These are phyloP conservation scores for Dermochelys coriacea DNA, from an alignment of 2,797 vertebrate species.

Conservation along the genomic window DNA sequence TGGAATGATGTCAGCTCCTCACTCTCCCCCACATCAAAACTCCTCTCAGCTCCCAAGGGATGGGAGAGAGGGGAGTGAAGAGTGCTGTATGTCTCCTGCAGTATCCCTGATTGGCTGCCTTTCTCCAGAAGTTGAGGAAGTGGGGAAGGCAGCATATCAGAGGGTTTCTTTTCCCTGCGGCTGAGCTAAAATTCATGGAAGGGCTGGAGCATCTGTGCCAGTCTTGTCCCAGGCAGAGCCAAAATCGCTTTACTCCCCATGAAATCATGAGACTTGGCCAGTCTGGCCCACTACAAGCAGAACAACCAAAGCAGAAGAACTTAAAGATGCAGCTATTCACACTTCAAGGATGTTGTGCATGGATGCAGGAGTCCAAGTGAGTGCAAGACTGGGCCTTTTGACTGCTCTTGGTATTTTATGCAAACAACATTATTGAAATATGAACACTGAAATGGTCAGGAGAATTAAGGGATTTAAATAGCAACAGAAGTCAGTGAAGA, in stretches of 20 bases:
- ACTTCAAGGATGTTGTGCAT: background rate
- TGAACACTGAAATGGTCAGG: background rate
- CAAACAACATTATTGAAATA: background rate
- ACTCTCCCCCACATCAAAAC: background rate
- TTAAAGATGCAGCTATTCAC: background rate
- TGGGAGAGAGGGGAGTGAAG: background rate
- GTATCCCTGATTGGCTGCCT: background rate
- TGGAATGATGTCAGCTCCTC: background rate
- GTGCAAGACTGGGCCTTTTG: background rate
- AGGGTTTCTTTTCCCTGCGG: background rate
- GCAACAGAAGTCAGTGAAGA: conserved; percentile 11
- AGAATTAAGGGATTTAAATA: background rate
- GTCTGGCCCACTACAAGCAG: background rate
- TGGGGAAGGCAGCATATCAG: background rate
- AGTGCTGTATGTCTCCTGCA: background rate
- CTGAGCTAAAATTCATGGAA: background rate
- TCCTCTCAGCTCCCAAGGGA: background rate
- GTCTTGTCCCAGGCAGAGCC: background rate
- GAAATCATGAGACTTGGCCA: background rate
- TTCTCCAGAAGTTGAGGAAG: no score
- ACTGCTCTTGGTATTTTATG: background rate
- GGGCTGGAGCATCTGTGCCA: background rate
- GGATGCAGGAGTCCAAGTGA: background rate
- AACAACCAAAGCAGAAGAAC: background rate
- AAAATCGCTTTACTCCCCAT: background rate